These are phyloP conservation scores for Ophraella communa DNA, from an alignment of 2,888 invertebrate species.

Conservation along the genomic window DNA sequence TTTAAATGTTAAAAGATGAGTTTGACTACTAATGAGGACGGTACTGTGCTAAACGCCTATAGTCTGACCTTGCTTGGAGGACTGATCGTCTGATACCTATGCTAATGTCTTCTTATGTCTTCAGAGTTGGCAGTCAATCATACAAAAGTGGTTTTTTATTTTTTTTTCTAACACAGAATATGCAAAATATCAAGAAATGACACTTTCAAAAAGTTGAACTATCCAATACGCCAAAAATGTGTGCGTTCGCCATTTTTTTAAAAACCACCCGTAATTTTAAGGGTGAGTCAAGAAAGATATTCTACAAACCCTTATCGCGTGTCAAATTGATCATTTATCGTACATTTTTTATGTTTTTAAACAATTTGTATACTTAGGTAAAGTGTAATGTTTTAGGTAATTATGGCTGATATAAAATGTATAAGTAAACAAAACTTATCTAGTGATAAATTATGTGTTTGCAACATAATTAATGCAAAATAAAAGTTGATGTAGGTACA, in stretches of 20 bases:
- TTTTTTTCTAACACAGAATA: too few species aligned
- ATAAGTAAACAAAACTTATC: too few species aligned
- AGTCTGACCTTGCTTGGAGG: constrained; percentile 13
- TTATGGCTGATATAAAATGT: background rate
- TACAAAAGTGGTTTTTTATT: background rate
- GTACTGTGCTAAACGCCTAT: background rate
- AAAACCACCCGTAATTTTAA: too few species aligned
- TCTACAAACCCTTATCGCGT: too few species aligned
- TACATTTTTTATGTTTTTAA: too few species aligned
- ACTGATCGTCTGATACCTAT: constrained; percentile 17
- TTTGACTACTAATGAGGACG: background rate
- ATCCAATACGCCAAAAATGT: too few species aligned
- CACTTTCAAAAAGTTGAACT: too few species aligned
- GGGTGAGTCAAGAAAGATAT: too few species aligned
- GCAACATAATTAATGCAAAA: background rate
- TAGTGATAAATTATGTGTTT: background rate
- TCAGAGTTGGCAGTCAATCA: constrained; percentile 8
- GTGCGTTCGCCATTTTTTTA: too few species aligned
- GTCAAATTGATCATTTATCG: too few species aligned
- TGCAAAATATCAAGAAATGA: too few species aligned
- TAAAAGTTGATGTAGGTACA: background rate
- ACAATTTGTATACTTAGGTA: too few species aligned
- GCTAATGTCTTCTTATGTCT: constrained; percentile 7
- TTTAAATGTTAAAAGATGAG: background rate
- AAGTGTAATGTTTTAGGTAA: background rate